Conservation (phyloP, 2,797 vertebrate genomes). For the Fistularia tabacaria region DNA sequence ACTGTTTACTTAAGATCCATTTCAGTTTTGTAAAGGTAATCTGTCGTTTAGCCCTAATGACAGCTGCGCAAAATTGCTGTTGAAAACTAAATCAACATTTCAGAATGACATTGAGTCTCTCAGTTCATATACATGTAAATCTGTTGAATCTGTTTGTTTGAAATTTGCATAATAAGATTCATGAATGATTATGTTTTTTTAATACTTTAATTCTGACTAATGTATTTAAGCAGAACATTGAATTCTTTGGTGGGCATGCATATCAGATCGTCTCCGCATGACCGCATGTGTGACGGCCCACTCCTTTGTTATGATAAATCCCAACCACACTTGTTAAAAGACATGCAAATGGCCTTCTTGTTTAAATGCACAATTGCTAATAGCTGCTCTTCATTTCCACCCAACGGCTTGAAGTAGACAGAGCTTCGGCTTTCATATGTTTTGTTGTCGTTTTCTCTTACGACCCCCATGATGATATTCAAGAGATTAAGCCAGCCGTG, state of each 20-base stretch:
- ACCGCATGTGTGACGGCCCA: background rate
- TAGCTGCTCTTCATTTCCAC: slow-evolving; percentile 7
- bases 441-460: background rate
- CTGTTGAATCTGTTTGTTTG: too few relatives aligned
- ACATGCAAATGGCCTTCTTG: slow-evolving; percentile 11
- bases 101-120: too few relatives aligned
- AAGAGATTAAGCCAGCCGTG: slow-evolving; percentile 7
- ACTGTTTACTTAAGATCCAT: too few relatives aligned
- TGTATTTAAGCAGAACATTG: too few relatives aligned
- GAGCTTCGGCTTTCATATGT: slow-evolving; percentile 4
- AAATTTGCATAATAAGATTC: too few relatives aligned
- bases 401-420: slow-evolving; percentile 28
- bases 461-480: slow-evolving; percentile 6
- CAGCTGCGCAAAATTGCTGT: too few relatives aligned
- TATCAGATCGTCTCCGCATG: background rate
- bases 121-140: too few relatives aligned
- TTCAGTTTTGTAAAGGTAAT: too few relatives aligned
- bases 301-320: slow-evolving; percentile 27
- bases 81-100: too few relatives aligned
- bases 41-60: too few relatives aligned
- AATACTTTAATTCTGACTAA: too few relatives aligned
- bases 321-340: slow-evolving; percentile 3
- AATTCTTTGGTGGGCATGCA: background rate
- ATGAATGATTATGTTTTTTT: too few relatives aligned
- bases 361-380: slow-evolving; percentile 17